Evolutionary conservation across 2,113 vertebrate species (phyloP), one percentile per base, ranked within the genome.

Genomic region (Falcunculus frontatus): DNA sequence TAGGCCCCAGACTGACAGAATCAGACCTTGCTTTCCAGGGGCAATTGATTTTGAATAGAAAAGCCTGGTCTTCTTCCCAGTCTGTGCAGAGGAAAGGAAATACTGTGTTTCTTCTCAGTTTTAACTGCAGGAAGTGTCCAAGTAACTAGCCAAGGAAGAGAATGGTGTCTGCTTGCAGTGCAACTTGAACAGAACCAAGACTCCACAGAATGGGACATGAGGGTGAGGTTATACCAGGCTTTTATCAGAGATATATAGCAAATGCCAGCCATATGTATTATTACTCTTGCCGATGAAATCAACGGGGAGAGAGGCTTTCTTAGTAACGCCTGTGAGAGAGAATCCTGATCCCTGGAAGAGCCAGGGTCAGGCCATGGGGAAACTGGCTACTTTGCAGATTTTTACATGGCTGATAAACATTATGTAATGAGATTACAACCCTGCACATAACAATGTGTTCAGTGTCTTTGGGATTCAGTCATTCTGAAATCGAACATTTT

Each of bases 21-120:
- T 76, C 41, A 56, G 33, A 50, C 12, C 22, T 75, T 87, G 16
- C 42, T 89, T 93, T 94, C 47, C 64, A 93, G 60, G 35, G 44
- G 23, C 27, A 74, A 84, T 59, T 89, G 81, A 94, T 95, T 93
- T 75, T 68, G 65, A 70, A 89, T 21, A 75, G 69, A 93, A 93
- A 74, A 84, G 7, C 17, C 26, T 73, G 22, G 7, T 87, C 33
- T 63, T 50, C 63, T 84, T 81, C 64, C 26, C 32, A 87, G 39
- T n/a, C 6, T 75, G 55, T 55, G 42, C 16, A 86, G 56, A 70
- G 11, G 63, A 52, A 91, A 89, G 14, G 18, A 87, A 89, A 83
- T 60, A 55, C 2, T 72, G 23, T 13, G 5, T 52, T 90, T 70
- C 16, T 56, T 81, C n/a, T 82, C 42, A 4, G 1, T 53, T 90